Percentiles rank a stretch among this genome's conserved stretches.
phyloP scores from a whole-genome alignment of 2,113 vertebrate species.

The Melanotaenia duboulayi region DNA sequence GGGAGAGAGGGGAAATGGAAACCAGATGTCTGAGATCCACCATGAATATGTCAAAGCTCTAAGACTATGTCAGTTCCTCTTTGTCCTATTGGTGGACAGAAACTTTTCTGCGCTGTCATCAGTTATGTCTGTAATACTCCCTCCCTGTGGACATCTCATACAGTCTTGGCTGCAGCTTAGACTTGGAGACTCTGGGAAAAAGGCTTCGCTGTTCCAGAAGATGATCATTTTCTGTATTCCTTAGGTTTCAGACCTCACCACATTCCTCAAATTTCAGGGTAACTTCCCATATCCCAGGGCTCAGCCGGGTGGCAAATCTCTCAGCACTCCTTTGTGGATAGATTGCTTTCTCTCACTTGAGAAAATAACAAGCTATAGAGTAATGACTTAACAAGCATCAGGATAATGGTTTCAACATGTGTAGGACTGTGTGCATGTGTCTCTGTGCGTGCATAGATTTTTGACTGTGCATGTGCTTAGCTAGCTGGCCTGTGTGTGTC shows the following conservation, averaged over 20 bases:
- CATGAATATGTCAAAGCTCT: conserved; percentile 81
- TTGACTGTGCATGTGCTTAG: conserved; percentile 42
- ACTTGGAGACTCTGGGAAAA: conserved; percentile 58
- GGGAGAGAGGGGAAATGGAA: conserved; percentile 78
- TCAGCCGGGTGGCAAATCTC: conserved; percentile 81
- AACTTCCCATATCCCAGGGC: conserved; percentile 79
- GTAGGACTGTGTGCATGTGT: conserved; percentile 60
- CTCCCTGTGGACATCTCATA: conserved; percentile 60
- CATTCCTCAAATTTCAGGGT: conserved; percentile 80
- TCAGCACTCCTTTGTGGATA: conserved; percentile 78
- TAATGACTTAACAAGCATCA: conserved; percentile 84
- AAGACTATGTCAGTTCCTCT: conserved; percentile 77
- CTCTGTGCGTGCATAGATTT: conserved; percentile 52
- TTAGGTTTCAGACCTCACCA: conserved; percentile 73
- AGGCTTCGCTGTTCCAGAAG: conserved; percentile 50
- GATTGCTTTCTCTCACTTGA: conserved; percentile 81
- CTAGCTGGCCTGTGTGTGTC: conserved; percentile 47
- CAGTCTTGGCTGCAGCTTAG: conserved; percentile 52
- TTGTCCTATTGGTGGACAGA: conserved; percentile 67
- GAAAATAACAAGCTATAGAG: conserved; percentile 83
- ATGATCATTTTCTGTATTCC: conserved; percentile 55
- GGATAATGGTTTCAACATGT: conserved; percentile 84
- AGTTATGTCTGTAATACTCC: conserved; percentile 61
- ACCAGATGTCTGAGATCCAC: conserved; percentile 81
- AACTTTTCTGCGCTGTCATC: conserved; percentile 77